Evolutionary conservation across 2,113 vertebrate genomes (phyloP).

Genomic region (Rhynchomys soricoides): DNA sequence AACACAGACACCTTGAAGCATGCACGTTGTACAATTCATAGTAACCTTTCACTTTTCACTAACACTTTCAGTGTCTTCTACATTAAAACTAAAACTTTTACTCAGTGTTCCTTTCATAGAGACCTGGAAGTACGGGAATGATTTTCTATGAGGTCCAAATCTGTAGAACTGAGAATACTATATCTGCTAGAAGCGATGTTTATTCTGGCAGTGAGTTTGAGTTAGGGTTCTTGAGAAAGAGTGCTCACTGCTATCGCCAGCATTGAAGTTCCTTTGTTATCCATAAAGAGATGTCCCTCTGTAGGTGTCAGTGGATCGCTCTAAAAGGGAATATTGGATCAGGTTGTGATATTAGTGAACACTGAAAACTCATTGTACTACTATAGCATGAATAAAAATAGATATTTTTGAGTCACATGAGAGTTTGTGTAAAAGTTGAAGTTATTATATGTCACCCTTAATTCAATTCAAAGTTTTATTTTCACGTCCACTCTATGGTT

Average conservation of each 20-base stretch:
- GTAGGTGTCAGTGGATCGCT: not conserved
- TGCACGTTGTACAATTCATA: not conserved
- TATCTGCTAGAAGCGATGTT: not conserved
- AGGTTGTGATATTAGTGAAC: accelerated
- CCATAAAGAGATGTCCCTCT: not conserved
- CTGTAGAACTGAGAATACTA: not conserved
- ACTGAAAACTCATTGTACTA: not conserved
- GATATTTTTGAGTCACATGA: not conserved
- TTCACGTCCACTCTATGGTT: not conserved
- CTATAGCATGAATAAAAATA: not conserved
- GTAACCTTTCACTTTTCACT: not conserved
- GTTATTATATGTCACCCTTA: not conserved
- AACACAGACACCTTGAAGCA: not conserved
- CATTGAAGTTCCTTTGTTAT: not conserved
- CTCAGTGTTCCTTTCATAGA: not conserved
- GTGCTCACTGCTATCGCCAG: not conserved
- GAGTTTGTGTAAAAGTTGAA: not conserved
- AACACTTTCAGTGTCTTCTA: not conserved
- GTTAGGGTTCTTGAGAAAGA: not conserved
- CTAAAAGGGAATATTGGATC: not conserved
- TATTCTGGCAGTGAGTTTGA: not conserved
- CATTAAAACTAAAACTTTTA: conserved; percentile 11
- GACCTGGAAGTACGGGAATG: not conserved
- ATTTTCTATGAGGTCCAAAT: not conserved
- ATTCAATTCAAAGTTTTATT: conserved; percentile 31